Conservation (phyloP, 2,113 vertebrate species). For the Alexandromys fortis region DNA sequence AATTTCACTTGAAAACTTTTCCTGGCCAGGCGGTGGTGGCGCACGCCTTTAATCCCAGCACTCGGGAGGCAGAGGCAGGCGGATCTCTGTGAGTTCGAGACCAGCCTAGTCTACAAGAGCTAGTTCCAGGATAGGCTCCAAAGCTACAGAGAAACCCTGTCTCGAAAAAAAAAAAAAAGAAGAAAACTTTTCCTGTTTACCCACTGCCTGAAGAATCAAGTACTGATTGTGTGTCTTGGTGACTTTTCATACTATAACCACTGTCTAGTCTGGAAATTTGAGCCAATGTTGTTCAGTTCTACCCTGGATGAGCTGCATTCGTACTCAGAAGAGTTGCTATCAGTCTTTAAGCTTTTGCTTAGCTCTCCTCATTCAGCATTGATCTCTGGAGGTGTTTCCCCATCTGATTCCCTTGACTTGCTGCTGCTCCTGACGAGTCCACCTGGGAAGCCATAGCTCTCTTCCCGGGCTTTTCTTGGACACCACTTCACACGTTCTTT, state of each 20-base stretch:
- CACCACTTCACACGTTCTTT: neutral
- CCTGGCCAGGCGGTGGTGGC: neutral
- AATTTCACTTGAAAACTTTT: neutral
- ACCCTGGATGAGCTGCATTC: neutral
- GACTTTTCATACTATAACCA: neutral
- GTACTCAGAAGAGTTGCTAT: neutral
- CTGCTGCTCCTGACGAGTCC: neutral
- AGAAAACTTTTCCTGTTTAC: neutral
- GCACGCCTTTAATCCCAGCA: too few species aligned
- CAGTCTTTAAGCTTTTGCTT: neutral
- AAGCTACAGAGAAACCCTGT: too few species aligned
- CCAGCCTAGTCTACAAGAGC: too few species aligned
- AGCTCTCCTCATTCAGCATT: neutral
- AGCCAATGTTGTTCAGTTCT: neutral
- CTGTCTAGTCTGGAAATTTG: neutral
- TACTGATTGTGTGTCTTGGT: neutral
- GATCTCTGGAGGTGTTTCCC: neutral
- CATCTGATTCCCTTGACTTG: neutral
- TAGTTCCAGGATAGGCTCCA: too few species aligned
- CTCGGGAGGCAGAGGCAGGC: too few species aligned
- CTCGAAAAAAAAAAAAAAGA: too few species aligned
- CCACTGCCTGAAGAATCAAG: neutral
- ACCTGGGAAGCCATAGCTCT: neutral
- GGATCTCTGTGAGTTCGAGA: too few species aligned
- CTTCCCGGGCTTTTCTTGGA: conserved; percentile 18